These are phyloP conservation scores for Orchestes rusci DNA, from an alignment of 2,888 invertebrate genomes.

Conservation along the genomic window DNA sequence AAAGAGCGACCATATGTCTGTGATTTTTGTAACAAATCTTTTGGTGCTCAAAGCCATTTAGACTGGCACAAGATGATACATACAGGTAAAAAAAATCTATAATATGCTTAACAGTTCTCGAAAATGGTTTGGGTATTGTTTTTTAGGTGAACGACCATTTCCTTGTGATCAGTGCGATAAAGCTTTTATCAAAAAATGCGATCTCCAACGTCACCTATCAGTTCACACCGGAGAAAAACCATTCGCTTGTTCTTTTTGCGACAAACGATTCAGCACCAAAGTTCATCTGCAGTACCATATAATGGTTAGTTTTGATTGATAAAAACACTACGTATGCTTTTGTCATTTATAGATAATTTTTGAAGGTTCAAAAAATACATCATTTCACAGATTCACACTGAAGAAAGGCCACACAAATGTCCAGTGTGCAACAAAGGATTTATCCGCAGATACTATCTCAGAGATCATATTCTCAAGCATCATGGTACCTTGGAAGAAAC, in stretches of 20 bases:
- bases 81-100: constrained; percentile 28
- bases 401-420: constrained; percentile 36
- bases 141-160: constrained; percentile 34
- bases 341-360: no score
- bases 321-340: no score
- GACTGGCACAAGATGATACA: constrained; percentile 36
- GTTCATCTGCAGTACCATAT: constrained; percentile 35
- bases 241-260: constrained; percentile 31
- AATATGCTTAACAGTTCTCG: no score
- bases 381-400: constrained; percentile 29
- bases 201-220: constrained; percentile 35
- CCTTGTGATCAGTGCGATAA: constrained; percentile 33
- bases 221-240: constrained; percentile 35
- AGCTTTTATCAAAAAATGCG: constrained; percentile 35
- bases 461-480: constrained; percentile 33
- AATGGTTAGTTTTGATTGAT: constrained; percentile 28
- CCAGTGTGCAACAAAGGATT: constrained; percentile 36
- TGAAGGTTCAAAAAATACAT: background rate
- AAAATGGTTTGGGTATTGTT: background rate
- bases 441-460: constrained; percentile 35
- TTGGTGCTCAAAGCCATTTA: constrained; percentile 35
- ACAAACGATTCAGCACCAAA: constrained; percentile 33
- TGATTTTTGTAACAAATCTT: constrained; percentile 34
- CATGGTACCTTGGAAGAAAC: constrained; percentile 26
- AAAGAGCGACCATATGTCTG: constrained; percentile 37